Percentiles rank a stretch among this genome's conserved stretches.
Evolutionary conservation across 35 echinoderm and acorn worm genomes (phyloP).

Genomic region (Hemicentrotus pulcherrimus): DNA sequence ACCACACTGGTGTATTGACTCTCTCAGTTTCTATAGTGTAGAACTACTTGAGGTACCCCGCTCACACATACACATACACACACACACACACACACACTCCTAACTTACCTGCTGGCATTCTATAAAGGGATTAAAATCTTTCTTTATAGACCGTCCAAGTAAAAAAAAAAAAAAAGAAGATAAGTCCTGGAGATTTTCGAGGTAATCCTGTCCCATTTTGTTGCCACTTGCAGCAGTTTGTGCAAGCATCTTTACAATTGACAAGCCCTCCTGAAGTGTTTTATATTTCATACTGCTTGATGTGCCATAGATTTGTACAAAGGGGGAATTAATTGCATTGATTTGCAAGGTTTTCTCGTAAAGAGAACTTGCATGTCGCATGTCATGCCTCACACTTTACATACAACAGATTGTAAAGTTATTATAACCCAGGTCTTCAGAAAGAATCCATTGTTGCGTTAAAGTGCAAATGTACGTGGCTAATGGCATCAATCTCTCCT

Average conservation of each 20-base stretch:
- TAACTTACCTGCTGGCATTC: background rate
- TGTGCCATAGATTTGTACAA: background rate
- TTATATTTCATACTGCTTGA: background rate
- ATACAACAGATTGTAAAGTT: background rate
- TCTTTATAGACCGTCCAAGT: background rate
- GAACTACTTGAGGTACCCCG: background rate
- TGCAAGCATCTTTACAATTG: background rate
- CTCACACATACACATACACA: too few relatives aligned
- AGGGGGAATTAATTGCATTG: background rate
- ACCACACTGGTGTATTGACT: background rate
- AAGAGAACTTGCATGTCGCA: background rate
- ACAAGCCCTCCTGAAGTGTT: background rate
- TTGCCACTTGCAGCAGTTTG: background rate
- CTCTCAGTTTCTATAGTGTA: background rate
- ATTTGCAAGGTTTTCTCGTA: background rate
- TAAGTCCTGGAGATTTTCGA: background rate
- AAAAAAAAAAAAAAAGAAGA: background rate
- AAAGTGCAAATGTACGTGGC: background rate
- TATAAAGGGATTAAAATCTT: conserved; percentile 16
- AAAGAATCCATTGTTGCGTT: background rate
- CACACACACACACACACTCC: background rate
- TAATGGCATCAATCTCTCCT: background rate
- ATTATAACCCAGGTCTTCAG: background rate
- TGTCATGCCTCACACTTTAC: background rate
- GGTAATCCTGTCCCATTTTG: background rate